These are phyloP conservation scores for Chloromyia formosa DNA, from an alignment of 2,888 invertebrate genomes.

Conservation along the genomic window DNA sequence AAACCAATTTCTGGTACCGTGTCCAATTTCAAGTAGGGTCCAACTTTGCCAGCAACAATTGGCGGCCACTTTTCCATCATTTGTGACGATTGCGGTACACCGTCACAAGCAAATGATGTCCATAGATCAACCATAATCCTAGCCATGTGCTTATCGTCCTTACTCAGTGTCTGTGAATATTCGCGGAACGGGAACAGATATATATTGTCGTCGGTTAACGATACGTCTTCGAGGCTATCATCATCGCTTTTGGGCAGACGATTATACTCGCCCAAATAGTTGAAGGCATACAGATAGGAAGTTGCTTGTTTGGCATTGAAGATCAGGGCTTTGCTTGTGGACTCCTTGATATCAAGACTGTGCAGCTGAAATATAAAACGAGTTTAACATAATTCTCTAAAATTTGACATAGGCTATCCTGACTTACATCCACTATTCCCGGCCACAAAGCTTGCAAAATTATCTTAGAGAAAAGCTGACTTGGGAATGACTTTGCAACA, in stretches of 20 bases:
- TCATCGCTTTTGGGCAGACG: slow-evolving; percentile 54
- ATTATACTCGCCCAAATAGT: slow-evolving; percentile 55
- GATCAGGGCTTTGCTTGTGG: slow-evolving; percentile 38
- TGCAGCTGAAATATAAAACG: slow-evolving; percentile 41
- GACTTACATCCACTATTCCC: slow-evolving; percentile 45
- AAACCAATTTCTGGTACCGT: slow-evolving; percentile 36
- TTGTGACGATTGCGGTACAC: slow-evolving; percentile 45
- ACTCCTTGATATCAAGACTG: slow-evolving; percentile 38
- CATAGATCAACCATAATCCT: slow-evolving; percentile 57
- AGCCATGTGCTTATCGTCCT: slow-evolving; percentile 56
- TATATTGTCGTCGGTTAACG: slow-evolving; percentile 66
- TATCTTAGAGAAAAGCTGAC: slow-evolving; percentile 21
- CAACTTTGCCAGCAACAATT: slow-evolving; percentile 46
- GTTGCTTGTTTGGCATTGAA: slow-evolving; percentile 48
- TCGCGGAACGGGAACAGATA: slow-evolving; percentile 62
- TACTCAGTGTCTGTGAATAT: slow-evolving; percentile 52
- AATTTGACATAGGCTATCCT: not conserved
- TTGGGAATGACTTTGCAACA: slow-evolving; percentile 36
- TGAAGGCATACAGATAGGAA: slow-evolving; percentile 57
- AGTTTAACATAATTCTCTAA: not conserved
- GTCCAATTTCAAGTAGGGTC: slow-evolving; percentile 52
- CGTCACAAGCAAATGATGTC: slow-evolving; percentile 52
- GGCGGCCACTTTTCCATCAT: slow-evolving; percentile 45
- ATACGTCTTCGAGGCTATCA: slow-evolving; percentile 36
- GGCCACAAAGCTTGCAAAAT: slow-evolving; percentile 35